A percentile compares a stretch with the other conserved stretches of the same genome.
Evolutionary conservation across 2,888 invertebrate species (phyloP).

Genomic region (Palloptera scutellata): DNA sequence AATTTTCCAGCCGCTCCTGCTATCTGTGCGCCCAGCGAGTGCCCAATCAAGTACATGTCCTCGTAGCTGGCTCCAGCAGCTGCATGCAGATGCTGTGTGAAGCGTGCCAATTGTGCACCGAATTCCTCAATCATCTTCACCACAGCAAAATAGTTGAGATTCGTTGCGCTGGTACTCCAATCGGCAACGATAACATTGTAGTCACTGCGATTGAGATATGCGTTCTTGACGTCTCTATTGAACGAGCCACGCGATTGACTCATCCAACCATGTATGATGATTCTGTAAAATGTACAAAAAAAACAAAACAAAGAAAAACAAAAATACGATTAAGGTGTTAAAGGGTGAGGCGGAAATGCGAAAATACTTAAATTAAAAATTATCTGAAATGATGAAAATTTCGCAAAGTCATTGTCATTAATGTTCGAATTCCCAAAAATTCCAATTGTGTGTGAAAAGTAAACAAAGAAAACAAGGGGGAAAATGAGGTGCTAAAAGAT

Average conservation of each 20-base stretch:
- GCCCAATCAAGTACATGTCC: conserved; percentile 58
- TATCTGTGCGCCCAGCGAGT: conserved; percentile 63
- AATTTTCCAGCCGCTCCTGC: conserved; percentile 57
- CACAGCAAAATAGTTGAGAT: conserved; percentile 54
- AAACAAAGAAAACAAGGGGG: too few species aligned
- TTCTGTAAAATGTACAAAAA: conserved; percentile 33
- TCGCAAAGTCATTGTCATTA: too few species aligned
- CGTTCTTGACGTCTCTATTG: conserved; percentile 54
- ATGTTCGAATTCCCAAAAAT: too few species aligned
- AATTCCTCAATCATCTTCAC: conserved; percentile 51
- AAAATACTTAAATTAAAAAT: too few species aligned
- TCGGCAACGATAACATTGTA: conserved; percentile 58
- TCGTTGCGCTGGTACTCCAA: conserved; percentile 56
- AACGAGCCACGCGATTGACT: conserved; percentile 54
- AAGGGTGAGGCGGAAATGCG: background rate
- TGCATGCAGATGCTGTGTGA: conserved; percentile 50
- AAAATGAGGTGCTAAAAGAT: too few species aligned
- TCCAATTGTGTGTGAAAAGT: too few species aligned
- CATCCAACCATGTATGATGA: conserved; percentile 60
- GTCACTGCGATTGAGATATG: conserved; percentile 49
- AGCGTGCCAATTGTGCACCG: conserved; percentile 50
- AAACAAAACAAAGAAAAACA: background rate
- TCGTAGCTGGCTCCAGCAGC: conserved; percentile 41
- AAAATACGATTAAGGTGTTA: background rate
- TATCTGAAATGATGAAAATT: too few species aligned